Evolutionary conservation across 37 sponge, comb jelly and placozoan genomes (phyloP), one percentile per base, ranked within the genome.

Genomic region (Diacarnus erythraeanus): DNA sequence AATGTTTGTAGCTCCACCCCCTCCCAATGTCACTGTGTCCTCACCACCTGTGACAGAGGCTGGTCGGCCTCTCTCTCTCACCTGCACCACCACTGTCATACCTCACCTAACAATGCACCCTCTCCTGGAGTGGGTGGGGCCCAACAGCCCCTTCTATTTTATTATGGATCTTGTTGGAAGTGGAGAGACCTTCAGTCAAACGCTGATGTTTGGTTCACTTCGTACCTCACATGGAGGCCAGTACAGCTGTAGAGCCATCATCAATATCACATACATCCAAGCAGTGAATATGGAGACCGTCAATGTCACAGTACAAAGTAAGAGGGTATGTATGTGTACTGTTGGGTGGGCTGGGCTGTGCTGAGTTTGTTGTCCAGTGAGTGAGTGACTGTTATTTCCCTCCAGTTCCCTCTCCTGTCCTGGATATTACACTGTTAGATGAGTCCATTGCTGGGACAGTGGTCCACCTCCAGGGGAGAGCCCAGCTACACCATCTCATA

Each of bases 161-260:
- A 40, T 23, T 38, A 36, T 40, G 23, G n/a, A 42, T 3, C 26
- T 68, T 64, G 42, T 22, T 21, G 30, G 25, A 38, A 42, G 44
- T 71, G 74, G 39, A 10, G 44, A 20, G 2, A 6, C 39, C 1
- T 44, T 27, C 18, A 68, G 34, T 44, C 26, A 42, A 12, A 40
- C 23, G 9, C 64, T 82, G 21, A 65, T 27, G 3, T 83, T 83
- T 59, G 47, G 21, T 38, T 58, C 76, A 40, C 70, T 83, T 0
- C 39, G 57, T 0, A 69, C 84, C 29, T 76, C 84, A 29, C 77
- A 83, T 67, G 84, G 69, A 69, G 84, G 69, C 17, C 58, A 57
- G 69, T 83, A 83, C 77, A 76, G 1, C 57, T 83, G 84, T 36
- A 40, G 21, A 37, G 84, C 75, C 59, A 76, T 4, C 22, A 56